Percentiles rank a stretch among this genome's conserved stretches.
phyloP scores from a whole-genome alignment of 2,888 invertebrate genomes.

The Phrixothrix hirtus region DNA sequence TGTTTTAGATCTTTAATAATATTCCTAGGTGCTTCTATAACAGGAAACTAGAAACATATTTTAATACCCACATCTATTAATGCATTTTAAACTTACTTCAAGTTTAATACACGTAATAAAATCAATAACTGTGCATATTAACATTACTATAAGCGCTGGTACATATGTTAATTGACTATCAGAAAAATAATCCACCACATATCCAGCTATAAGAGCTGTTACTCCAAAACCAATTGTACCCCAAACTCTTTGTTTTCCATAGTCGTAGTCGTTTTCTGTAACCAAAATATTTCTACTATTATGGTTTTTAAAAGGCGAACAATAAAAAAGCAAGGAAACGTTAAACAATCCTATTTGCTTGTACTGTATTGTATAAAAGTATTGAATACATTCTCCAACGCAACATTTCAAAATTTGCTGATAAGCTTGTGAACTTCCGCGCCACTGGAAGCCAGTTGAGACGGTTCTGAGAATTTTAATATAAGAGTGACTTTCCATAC shows the following conservation, averaged over 20 bases:
- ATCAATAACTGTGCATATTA: conserved; percentile 67
- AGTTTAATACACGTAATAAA: conserved; percentile 68
- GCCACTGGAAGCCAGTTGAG: too few species aligned
- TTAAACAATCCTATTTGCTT: conserved; percentile 5
- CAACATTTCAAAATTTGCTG: too few species aligned
- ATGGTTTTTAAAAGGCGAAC: too few species aligned
- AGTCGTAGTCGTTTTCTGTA: conserved; percentile 70
- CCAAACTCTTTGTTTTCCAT: conserved; percentile 81
- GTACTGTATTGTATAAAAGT: too few species aligned
- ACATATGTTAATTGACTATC: conserved; percentile 64
- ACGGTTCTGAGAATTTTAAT: too few species aligned
- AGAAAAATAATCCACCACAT: conserved; percentile 69
- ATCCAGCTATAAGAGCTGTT: conserved; percentile 72
- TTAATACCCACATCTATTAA: background rate
- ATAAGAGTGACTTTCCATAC: too few species aligned
- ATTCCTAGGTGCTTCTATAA: conserved; percentile 67
- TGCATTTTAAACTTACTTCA: conserved; percentile 54
- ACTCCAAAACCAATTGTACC: conserved; percentile 80
- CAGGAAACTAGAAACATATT: conserved; percentile 63
- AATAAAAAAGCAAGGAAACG: background rate
- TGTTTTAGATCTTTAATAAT: conserved; percentile 69
- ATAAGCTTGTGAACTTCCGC: too few species aligned
- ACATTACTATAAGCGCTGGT: conserved; percentile 71
- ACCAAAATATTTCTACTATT: too few species aligned
- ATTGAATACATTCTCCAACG: too few species aligned